A percentile compares a stretch with the other conserved stretches of the same genome.
phyloP scores from a whole-genome alignment of 2,888 invertebrate genomes.

The Pristionchus entomophagus region DNA sequence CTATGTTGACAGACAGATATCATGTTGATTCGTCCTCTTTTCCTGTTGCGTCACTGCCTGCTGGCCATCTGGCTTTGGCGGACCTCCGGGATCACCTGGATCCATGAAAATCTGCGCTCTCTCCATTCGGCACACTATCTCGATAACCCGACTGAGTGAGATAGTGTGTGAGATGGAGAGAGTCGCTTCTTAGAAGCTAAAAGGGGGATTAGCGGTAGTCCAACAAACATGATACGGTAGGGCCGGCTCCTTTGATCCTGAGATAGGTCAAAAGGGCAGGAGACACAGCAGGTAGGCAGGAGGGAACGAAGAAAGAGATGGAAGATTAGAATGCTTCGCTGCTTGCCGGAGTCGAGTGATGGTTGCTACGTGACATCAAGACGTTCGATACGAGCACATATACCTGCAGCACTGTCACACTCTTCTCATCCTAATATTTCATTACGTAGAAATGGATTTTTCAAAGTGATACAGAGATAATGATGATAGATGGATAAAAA shows the following conservation, averaged over 20 bases:
- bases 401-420: no score
- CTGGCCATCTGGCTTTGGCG: conserved; percentile 1
- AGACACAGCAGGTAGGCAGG: neutral
- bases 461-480: no score
- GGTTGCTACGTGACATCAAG: no score
- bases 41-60: neutral
- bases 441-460: no score
- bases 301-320: no score
- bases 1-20: conserved; percentile 20
- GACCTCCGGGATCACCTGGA: neutral
- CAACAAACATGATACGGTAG: neutral
- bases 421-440: no score
- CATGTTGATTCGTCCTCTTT: neutral
- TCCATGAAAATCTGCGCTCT: neutral
- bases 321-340: no score
- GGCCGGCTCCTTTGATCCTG: neutral
- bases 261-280: neutral
- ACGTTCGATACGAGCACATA: no score
- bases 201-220: neutral
- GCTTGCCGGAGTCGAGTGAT: no score
- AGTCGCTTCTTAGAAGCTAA: neutral
- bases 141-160: neutral
- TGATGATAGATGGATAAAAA: no score
- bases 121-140: neutral
- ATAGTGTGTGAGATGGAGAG: neutral